A percentile compares a stretch with the other conserved stretches of the same genome.
phyloP scores from a whole-genome alignment of 2,888 invertebrate genomes.

The Aleiodes leptofemur region DNA sequence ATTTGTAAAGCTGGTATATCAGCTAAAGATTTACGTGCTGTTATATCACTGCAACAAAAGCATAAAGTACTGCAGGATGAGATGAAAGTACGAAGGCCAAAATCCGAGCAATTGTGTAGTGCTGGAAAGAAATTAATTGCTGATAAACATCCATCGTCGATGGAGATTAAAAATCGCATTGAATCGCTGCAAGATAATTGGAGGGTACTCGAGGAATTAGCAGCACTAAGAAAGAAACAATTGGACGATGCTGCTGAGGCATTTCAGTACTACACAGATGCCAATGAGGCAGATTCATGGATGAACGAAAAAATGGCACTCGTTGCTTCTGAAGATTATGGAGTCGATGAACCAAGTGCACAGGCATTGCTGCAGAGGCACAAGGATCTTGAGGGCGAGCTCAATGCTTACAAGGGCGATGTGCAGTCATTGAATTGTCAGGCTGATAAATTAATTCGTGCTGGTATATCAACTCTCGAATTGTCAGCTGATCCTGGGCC shows the following conservation, averaged over 20 bases:
- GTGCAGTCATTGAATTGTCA: constrained; percentile 88
- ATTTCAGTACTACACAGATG: constrained; percentile 97
- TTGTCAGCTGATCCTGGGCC: constrained; percentile 72
- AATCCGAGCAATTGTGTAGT: constrained; percentile 83
- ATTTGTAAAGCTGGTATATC: constrained; percentile 95
- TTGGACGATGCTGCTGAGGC: constrained; percentile 93
- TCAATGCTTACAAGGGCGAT: constrained; percentile 92
- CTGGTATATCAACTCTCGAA: constrained; percentile 84
- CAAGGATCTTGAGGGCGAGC: constrained; percentile 90
- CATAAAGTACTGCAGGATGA: constrained; percentile 94
- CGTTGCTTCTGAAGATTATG: constrained; percentile 92
- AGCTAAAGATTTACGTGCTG: constrained; percentile 94
- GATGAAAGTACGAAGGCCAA: constrained; percentile 86
- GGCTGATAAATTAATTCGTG: constrained; percentile 85
- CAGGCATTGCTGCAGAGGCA: constrained; percentile 92
- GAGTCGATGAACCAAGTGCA: constrained; percentile 93
- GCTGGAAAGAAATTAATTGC: constrained; percentile 86
- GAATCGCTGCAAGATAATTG: constrained; percentile 89
- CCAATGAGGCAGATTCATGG: constrained; percentile 98
- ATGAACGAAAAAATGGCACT: constrained; percentile 96
- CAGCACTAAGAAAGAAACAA: constrained; percentile 84
- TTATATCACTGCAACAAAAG: constrained; percentile 92
- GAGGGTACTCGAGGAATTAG: constrained; percentile 91
- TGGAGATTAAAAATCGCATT: constrained; percentile 88
- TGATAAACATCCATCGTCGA: constrained; percentile 88